Evolutionary conservation across 2,797 vertebrate species (phyloP).

Genomic region (Mormyrops boulengeri): DNA sequence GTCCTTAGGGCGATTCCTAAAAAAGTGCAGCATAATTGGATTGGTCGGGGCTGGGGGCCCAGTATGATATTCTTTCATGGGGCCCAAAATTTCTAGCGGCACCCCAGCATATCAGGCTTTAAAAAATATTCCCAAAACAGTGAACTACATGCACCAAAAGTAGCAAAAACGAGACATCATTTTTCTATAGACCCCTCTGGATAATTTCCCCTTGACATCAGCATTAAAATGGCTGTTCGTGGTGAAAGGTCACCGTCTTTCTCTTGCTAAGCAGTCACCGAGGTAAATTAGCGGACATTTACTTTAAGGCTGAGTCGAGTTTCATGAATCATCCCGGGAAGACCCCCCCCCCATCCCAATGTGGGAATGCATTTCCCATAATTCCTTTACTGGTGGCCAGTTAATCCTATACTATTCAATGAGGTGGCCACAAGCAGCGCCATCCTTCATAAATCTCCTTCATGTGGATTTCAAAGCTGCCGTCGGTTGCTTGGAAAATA

Average conservation of each 20-base stretch:
- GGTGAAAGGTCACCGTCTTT: background rate
- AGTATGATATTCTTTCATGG: background rate
- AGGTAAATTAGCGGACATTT: background rate
- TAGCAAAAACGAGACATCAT: background rate
- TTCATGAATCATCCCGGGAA: background rate
- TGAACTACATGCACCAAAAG: background rate
- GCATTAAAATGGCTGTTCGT: background rate
- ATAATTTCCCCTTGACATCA: background rate
- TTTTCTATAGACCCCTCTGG: background rate
- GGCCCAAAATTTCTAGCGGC: background rate
- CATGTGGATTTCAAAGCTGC: slow-evolving; percentile 35
- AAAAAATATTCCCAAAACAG: background rate
- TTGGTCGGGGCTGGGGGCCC: background rate
- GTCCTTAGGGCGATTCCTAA: too few species aligned
- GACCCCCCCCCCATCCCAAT: slow-evolving; percentile 23
- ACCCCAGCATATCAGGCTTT: background rate
- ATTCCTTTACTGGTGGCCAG: slow-evolving; percentile 52
- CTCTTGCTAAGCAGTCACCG: background rate
- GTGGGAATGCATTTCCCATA: slow-evolving; percentile 54
- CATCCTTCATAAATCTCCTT: slow-evolving; percentile 46
- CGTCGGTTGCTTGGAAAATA: slow-evolving; percentile 42
- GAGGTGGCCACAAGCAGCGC: slow-evolving; percentile 45
- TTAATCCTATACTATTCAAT: slow-evolving; percentile 45
- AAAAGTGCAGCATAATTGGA: too few species aligned
- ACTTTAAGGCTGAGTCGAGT: background rate